These are phyloP conservation scores for Beris chalybata DNA, from an alignment of 2,888 invertebrate species.

Conservation along the genomic window DNA sequence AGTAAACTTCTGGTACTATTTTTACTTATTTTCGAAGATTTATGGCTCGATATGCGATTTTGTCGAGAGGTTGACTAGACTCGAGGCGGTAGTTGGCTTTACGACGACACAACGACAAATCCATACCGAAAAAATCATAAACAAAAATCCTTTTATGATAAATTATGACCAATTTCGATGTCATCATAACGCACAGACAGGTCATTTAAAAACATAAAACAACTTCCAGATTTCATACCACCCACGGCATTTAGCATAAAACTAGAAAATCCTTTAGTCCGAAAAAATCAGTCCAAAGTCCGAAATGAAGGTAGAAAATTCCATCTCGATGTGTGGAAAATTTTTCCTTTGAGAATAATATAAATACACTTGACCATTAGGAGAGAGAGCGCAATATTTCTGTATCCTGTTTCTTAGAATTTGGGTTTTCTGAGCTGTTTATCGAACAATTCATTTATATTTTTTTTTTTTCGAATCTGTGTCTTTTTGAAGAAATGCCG, in stretches of 20 bases:
- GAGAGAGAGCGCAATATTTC: background rate
- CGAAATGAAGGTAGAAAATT: slow-evolving; percentile 1
- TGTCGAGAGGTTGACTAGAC: slow-evolving; percentile 7
- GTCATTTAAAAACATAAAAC: slow-evolving; percentile 5
- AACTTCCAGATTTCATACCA: slow-evolving; percentile 30
- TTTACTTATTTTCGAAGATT: background rate
- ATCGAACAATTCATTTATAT: slow-evolving; percentile 36
- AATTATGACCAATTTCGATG: slow-evolving; percentile 1
- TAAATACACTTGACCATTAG: slow-evolving; percentile 25
- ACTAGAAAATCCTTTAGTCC: background rate
- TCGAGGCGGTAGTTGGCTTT: background rate
- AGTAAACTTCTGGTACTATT: background rate
- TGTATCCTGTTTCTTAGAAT: slow-evolving; percentile 34
- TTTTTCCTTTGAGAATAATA: background rate
- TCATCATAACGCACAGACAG: background rate
- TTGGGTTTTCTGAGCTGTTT: slow-evolving; percentile 33
- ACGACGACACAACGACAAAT: background rate
- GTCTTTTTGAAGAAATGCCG: slow-evolving; percentile 14
- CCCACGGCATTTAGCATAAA: slow-evolving; percentile 12
- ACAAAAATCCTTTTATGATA: slow-evolving; percentile 1
- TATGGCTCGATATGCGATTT: background rate
- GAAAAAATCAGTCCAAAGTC: background rate
- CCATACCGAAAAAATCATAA: background rate
- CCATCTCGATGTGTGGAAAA: background rate
- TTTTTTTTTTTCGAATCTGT: slow-evolving; percentile 3